A percentile compares a stretch with the other conserved stretches of the same genome.
Conservation (phyloP, 2,113 vertebrate species). For the Rhea pennata region DNA sequence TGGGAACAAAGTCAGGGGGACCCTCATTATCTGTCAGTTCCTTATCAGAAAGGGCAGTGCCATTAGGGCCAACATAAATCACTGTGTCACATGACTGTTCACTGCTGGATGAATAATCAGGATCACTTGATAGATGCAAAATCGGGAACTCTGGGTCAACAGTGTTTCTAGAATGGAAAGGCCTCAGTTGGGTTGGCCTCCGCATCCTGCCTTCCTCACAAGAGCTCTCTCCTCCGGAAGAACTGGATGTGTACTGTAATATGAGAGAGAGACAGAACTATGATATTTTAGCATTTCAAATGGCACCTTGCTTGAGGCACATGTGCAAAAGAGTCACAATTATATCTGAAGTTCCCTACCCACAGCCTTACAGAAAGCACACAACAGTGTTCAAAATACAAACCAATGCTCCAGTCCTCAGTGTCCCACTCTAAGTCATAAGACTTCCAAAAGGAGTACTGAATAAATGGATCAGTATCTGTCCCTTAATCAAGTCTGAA, state of each 20-base stretch:
- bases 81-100: constrained; percentile 99
- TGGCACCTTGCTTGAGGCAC: background rate
- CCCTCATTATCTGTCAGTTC: constrained; percentile 97
- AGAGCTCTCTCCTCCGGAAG: constrained; percentile 97
- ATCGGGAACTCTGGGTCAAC: constrained; percentile 88
- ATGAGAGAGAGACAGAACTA: background rate
- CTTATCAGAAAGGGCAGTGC: constrained; percentile 93
- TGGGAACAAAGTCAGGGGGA: constrained; percentile 95
- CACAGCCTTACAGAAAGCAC: background rate
- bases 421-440: background rate
- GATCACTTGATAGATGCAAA: constrained; percentile 90
- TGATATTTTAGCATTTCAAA: background rate
- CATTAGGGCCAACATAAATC: constrained; percentile 96
- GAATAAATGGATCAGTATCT: background rate
- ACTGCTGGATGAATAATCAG: constrained; percentile 97
- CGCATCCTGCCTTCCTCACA: constrained; percentile 98
- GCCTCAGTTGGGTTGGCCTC: constrained; percentile 92
- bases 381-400: background rate
- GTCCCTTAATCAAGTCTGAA: background rate
- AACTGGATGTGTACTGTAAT: constrained; percentile 95
- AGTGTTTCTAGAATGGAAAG: constrained; percentile 88
- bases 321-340: background rate
- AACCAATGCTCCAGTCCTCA: background rate
- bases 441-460: background rate
- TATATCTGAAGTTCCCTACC: background rate